Evolutionary conservation across 2,888 invertebrate species (phyloP), one percentile per base, ranked within the genome.

Genomic region (Odontocolon sp.): DNA sequence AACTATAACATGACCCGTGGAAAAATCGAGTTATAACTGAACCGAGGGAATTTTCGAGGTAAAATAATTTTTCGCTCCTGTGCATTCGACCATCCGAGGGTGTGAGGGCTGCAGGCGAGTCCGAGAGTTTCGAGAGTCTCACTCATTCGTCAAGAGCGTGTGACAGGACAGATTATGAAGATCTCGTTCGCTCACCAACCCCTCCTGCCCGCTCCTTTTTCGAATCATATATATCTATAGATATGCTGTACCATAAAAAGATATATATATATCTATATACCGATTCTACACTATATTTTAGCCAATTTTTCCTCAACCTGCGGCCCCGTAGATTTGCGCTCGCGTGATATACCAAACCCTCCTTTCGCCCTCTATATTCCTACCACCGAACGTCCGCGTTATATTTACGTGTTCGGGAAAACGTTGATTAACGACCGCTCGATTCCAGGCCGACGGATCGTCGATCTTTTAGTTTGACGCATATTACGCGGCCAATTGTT

Each of bases 391-490:
- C 36, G 14, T 54, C 6, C 71, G 33, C 45, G 56, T 72, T 71
- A 68, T 77, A 77, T 80, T 80, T 80, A 76, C 78, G 75, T 69
- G 76, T 78, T 80, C 73, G 78, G 66, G 70, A 71, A 61, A 75
- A 67, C 80, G 78, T 80, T 80, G 80, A 80, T 80, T 80, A 80
- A 80, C 80, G 80, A 80, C 59, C 78, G 67, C 59, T 78, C 76
- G 75, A 80, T 80, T 78, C 59, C 75, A 77, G 77, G 56, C 77
- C 79, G 78, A 78, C 75, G 69, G 80, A 80, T 80, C 78, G 77
- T 80, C 80, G 76, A 78, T 78, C 78, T 78, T 78, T 80, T 76
- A 75, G 80, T 76, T 76, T 78, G 76, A 71, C 78, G 78, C 78
- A 71, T 80, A 80, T 80, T 80, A 77, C 78, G 73, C 76, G 70